These are phyloP conservation scores for Andrena minutula DNA, from an alignment of 2,888 invertebrate genomes.

Conservation along the genomic window DNA sequence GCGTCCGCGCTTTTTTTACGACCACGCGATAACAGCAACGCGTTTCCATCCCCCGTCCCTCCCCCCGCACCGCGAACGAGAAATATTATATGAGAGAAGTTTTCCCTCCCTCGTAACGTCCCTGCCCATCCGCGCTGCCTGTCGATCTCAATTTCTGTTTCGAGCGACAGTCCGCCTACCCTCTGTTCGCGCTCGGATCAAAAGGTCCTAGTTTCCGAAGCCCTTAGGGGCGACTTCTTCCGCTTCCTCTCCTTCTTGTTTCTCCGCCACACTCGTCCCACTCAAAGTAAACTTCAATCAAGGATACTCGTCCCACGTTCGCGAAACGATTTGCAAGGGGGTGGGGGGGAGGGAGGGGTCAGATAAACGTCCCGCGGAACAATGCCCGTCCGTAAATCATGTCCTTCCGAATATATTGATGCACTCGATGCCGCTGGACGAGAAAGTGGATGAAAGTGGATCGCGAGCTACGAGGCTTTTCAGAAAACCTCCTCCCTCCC, in stretches of 20 bases:
- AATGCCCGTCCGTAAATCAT: constrained; percentile 68
- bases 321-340: constrained; percentile 57
- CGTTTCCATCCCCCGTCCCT: background rate
- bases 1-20: constrained; percentile 6
- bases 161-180: background rate
- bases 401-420: constrained; percentile 65
- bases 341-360: constrained; percentile 31
- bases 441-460: constrained; percentile 71
- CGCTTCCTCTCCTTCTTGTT: constrained; percentile 3
- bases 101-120: background rate
- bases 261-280: background rate
- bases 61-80: background rate
- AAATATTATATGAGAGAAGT: background rate
- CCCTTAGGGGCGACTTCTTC: background rate
- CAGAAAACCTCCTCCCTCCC: constrained; percentile 41
- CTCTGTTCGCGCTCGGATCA: background rate
- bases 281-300: constrained; percentile 59
- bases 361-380: constrained; percentile 68
- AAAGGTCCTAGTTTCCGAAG: background rate
- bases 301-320: constrained; percentile 50
- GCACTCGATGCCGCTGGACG: constrained; percentile 66
- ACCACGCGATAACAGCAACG: constrained; percentile 10
- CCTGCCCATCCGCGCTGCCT: background rate
- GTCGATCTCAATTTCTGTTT: background rate
- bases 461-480: constrained; percentile 62